These are phyloP conservation scores for Phrynosoma blainvillii DNA, from an alignment of 2,113 vertebrate genomes.

Conservation along the genomic window DNA sequence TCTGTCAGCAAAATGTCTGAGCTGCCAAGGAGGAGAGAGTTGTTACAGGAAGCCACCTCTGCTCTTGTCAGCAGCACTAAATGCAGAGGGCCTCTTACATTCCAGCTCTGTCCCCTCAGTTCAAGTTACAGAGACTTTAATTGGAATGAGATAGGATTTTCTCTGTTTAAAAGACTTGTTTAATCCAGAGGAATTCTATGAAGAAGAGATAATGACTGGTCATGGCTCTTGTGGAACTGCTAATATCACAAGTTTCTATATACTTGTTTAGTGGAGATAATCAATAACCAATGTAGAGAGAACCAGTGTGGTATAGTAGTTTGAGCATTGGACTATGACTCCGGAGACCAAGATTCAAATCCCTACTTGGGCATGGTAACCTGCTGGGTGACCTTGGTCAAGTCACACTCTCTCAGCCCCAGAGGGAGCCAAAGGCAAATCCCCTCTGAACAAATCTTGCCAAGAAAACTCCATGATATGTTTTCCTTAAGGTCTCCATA, in stretches of 20 bases:
- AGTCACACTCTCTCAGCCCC: too few relatives aligned
- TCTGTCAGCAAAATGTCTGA: conserved; percentile 13
- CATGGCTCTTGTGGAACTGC: background rate
- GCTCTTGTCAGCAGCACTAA: conserved; percentile 14
- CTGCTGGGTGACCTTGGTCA: too few relatives aligned
- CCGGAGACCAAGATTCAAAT: too few relatives aligned
- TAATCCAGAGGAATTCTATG: background rate
- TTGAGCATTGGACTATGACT: too few relatives aligned
- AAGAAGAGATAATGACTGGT: background rate
- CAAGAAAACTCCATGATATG: too few relatives aligned
- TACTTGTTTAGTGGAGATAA: background rate
- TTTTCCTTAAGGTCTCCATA: too few relatives aligned
- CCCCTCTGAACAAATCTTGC: too few relatives aligned
- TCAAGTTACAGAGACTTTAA: background rate
- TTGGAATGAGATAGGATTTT: background rate
- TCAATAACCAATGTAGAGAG: too few relatives aligned
- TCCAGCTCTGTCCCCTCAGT: background rate
- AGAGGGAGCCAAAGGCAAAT: too few relatives aligned
- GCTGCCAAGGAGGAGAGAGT: background rate
- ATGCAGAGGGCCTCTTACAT: background rate
- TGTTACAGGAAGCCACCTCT: conserved; percentile 29
- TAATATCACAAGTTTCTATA: background rate
- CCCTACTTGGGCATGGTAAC: too few relatives aligned
- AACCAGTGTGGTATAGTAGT: too few relatives aligned
- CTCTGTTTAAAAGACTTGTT: background rate